phyloP scores from a whole-genome alignment of 1,140 invertebrate genomes.

The Drosophila tsacasi region DNA sequence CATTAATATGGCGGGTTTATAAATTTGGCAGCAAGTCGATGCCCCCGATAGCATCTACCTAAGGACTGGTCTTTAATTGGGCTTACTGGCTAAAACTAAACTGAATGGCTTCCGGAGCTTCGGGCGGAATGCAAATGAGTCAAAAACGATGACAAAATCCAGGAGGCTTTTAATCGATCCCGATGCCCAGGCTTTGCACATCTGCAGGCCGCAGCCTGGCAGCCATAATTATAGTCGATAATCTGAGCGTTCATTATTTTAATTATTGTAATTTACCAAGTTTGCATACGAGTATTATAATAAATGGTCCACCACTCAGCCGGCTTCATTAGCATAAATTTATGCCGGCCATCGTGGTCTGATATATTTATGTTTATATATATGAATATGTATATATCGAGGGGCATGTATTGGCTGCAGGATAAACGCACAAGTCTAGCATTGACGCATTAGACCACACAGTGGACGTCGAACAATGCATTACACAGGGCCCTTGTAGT shows the following conservation, averaged over 20 bases:
- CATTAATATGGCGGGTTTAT: slow-evolving; percentile 30
- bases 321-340: slow-evolving; percentile 68
- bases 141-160: slow-evolving; percentile 41
- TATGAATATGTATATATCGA: slow-evolving; percentile 5
- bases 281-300: slow-evolving; percentile 77
- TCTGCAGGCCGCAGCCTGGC: slow-evolving; percentile 22
- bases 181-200: slow-evolving; percentile 42
- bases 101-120: slow-evolving; percentile 10
- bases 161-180: slow-evolving; percentile 28
- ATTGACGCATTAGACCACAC: slow-evolving; percentile 46
- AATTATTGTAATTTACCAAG: slow-evolving; percentile 80
- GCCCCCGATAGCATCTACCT: slow-evolving; percentile 1
- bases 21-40: slow-evolving; percentile 35
- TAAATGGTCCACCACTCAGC: slow-evolving; percentile 67
- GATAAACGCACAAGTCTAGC: slow-evolving; percentile 41
- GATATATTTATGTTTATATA: slow-evolving; percentile 2
- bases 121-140: slow-evolving; percentile 26
- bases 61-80: slow-evolving; percentile 33
- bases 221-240: slow-evolving; percentile 77
- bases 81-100: slow-evolving; percentile 17
- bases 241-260: slow-evolving; percentile 80
- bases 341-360: slow-evolving; percentile 36
- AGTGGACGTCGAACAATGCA: slow-evolving; percentile 43
- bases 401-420: slow-evolving; percentile 22
- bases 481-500: slow-evolving; percentile 21